phyloP scores from a whole-genome alignment of 2,888 invertebrate genomes.

The Dynastes hyllus region DNA sequence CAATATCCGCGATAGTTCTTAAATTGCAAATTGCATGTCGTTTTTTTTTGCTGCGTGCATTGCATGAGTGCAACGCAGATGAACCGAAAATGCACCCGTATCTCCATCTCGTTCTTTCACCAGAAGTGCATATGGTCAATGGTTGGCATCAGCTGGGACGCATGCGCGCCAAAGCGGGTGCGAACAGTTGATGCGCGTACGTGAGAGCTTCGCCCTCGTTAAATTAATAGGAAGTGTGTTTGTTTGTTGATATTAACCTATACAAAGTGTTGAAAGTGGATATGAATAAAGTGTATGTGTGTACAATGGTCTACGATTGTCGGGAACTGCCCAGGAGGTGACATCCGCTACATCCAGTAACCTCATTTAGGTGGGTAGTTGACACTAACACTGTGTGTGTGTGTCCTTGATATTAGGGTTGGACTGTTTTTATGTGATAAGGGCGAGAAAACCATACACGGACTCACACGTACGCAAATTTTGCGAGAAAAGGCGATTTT shows the following conservation, averaged over 20 bases:
- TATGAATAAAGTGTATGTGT: conserved; percentile 49
- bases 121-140: conserved; percentile 55
- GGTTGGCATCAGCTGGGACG: conserved; percentile 59
- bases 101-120: conserved; percentile 48
- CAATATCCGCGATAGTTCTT: not conserved
- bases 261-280: conserved; percentile 62
- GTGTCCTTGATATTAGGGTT: conserved; percentile 52
- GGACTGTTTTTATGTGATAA: conserved; percentile 49
- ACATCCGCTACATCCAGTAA: conserved; percentile 50
- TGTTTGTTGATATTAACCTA: conserved; percentile 70
- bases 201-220: conserved; percentile 66
- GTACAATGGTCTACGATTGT: conserved; percentile 45
- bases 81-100: conserved; percentile 51
- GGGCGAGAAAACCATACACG: conserved; percentile 17
- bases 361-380: conserved; percentile 52
- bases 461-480: conserved; percentile 34
- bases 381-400: conserved; percentile 43
- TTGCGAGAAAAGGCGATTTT: conserved; percentile 32
- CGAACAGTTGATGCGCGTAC: conserved; percentile 66
- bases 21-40: conserved; percentile 29
- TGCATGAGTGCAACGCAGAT: conserved; percentile 49
- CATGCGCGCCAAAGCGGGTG: conserved; percentile 65
- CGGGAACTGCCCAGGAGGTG: conserved; percentile 48
- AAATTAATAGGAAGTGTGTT: conserved; percentile 63
- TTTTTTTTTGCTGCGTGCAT: conserved; percentile 5